Conservation (phyloP, 2,888 invertebrate genomes). For the Napeogenes inachia region DNA sequence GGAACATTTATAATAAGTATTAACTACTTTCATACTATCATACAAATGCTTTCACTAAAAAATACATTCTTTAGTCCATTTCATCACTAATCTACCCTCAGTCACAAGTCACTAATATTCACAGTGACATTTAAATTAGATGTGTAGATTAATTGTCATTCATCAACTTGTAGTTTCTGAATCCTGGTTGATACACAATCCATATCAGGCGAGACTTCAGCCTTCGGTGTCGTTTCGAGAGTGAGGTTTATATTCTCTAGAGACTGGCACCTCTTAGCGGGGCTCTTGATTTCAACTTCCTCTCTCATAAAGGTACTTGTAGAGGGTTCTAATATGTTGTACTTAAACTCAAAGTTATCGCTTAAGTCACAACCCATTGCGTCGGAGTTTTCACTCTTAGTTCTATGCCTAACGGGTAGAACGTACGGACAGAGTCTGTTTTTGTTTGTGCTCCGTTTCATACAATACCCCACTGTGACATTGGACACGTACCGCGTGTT, state of each 20-base stretch:
- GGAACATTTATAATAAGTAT: constrained; percentile 57
- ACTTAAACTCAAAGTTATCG: constrained; percentile 57
- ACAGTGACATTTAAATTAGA: constrained; percentile 15
- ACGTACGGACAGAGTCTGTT: constrained; percentile 79
- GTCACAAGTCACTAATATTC: constrained; percentile 30
- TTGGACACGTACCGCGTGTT: constrained; percentile 80
- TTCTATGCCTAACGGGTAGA: constrained; percentile 76
- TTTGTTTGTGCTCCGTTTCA: constrained; percentile 72
- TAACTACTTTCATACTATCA: constrained; percentile 43
- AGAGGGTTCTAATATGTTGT: constrained; percentile 60
- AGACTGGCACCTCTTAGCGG: constrained; percentile 79
- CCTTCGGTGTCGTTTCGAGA: constrained; percentile 53
- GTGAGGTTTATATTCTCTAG: constrained; percentile 76
- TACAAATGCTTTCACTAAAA: constrained; percentile 63
- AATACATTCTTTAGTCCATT: constrained; percentile 53
- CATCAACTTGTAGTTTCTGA: constrained; percentile 79
- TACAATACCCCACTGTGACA: constrained; percentile 79
- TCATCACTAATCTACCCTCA: constrained; percentile 45
- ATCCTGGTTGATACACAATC: constrained; percentile 80
- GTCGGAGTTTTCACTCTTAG: constrained; percentile 81
- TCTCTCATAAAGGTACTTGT: constrained; percentile 54
- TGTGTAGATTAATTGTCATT: constrained; percentile 54
- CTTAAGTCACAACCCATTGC: constrained; percentile 55
- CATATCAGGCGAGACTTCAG: constrained; percentile 73
- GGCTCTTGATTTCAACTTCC: constrained; percentile 48